These are phyloP conservation scores for Delphinapterus leucas DNA, from an alignment of 2,113 vertebrate genomes.

Conservation along the genomic window DNA sequence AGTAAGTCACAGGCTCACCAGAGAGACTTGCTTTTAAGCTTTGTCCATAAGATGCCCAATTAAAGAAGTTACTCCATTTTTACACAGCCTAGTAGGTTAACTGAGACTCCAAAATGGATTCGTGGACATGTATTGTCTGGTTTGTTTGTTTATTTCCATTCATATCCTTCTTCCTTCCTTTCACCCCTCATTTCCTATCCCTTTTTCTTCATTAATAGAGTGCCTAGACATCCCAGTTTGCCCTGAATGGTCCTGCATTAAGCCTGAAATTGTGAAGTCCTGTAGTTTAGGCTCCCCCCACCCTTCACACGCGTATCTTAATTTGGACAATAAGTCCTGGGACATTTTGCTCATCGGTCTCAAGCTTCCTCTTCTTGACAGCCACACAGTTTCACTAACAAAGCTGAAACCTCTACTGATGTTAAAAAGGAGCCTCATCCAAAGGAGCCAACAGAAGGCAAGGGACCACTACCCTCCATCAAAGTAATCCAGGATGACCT, in stretches of 20 bases:
- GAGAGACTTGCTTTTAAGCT: background rate
- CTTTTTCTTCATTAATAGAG: background rate
- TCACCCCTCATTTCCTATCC: background rate
- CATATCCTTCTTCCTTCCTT: background rate
- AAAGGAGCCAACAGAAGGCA: background rate
- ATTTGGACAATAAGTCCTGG: background rate
- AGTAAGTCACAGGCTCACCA: fast-evolving
- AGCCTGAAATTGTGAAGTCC: background rate
- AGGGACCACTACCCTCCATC: background rate
- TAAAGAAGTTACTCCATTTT: background rate
- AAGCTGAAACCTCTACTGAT: background rate
- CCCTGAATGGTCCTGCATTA: background rate
- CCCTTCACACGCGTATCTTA: background rate
- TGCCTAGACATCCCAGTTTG: background rate
- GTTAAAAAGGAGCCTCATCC: background rate
- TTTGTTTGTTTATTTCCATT: background rate
- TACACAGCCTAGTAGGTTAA: background rate
- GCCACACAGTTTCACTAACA: background rate
- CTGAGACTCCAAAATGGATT: background rate
- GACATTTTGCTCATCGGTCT: background rate
- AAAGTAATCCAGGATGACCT: background rate
- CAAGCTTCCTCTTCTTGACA: background rate
- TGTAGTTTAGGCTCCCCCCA: background rate
- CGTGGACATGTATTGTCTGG: background rate
- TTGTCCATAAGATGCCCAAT: background rate